Base-by-base conservation (phyloP, 2,888 invertebrate species). In the Hydrotaea cyrtoneurina region DNA sequence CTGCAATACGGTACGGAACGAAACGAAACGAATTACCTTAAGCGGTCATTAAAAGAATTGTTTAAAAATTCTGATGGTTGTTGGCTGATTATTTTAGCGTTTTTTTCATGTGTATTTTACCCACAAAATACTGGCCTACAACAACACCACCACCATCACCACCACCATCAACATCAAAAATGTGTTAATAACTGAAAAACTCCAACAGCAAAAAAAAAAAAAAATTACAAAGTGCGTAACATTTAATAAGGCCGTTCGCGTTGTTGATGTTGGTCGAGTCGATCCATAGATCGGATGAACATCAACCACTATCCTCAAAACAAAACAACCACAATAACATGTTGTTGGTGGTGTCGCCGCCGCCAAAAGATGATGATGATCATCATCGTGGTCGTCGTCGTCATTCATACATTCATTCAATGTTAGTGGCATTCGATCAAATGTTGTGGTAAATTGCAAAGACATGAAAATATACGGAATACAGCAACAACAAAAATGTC, bases 171-270 rank as follows among this genome's bases (percentile, higher is more conserved):
- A n/a, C n/a, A n/a, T n/a, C 26, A 26, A n/a, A 62, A 62, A 62
- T 62, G 62, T 50, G 50, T 62, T 15, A 15, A 62, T 31, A 31
- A 59, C 50, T 55, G 55, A 55, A 21, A 19, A 59, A 26, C 1
- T 0, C 8, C 59, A 26, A 55, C 19, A 55, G 21, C 7, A 80
- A 69, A 78, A 74, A 83, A 71, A 74, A 69, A 75, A 76, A 69
- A 74, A 69, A 75, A 76, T 69, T 74, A 74, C 79, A 73, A 81
- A 81, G 76, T 85, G 84, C 78, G 84, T 85, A 85, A 85, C 81
- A 81, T 85, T 85, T 81, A 85, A 85, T 81, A 81, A 78, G 59
- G 69, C 23, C 15, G 46, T n/a, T 50, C n/a, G 50, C 7, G 50
- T 39, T 39, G 39, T 39, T 7, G 31, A 31, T 31, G 2, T 7